A percentile compares a stretch with the other conserved stretches of the same genome.
These are phyloP conservation scores for Ips typographus DNA, from an alignment of 1,140 invertebrate genomes.

Conservation along the genomic window DNA sequence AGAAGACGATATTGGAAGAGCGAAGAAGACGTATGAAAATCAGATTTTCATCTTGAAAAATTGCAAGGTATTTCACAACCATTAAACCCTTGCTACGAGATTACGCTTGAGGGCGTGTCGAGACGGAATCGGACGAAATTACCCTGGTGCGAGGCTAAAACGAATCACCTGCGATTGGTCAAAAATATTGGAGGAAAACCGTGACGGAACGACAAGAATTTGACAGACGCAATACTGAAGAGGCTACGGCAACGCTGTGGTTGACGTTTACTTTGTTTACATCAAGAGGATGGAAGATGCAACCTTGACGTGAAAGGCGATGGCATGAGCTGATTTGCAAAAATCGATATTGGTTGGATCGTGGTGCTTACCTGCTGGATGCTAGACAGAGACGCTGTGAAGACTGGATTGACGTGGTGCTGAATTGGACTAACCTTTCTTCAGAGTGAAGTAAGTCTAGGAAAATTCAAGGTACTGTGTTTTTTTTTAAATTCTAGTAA, in stretches of 20 bases:
- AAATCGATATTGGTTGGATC: background rate
- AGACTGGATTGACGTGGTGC: too few species aligned
- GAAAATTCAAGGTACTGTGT: background rate
- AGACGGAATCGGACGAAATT: background rate
- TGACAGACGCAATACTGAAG: background rate
- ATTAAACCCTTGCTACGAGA: background rate
- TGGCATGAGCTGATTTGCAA: too few species aligned
- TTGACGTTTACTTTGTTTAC: too few species aligned
- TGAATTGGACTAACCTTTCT: background rate
- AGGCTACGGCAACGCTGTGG: background rate
- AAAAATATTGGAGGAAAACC: background rate
- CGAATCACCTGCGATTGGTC: background rate
- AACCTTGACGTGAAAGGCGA: too few species aligned
- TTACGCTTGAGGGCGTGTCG: background rate
- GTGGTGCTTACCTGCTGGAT: background rate
- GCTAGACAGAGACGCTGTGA: background rate
- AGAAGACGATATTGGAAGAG: background rate
- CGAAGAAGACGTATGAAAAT: background rate
- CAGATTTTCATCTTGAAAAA: background rate
- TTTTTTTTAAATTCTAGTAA: too few species aligned
- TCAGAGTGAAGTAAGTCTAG: background rate
- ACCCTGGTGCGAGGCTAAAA: background rate
- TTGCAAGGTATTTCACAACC: background rate
- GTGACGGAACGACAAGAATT: background rate
- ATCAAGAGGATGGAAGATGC: too few species aligned